Evolutionary conservation across 2,797 vertebrate genomes (phyloP), one percentile per base, ranked within the genome.

Genomic region (Spondyliosoma cantharus): DNA sequence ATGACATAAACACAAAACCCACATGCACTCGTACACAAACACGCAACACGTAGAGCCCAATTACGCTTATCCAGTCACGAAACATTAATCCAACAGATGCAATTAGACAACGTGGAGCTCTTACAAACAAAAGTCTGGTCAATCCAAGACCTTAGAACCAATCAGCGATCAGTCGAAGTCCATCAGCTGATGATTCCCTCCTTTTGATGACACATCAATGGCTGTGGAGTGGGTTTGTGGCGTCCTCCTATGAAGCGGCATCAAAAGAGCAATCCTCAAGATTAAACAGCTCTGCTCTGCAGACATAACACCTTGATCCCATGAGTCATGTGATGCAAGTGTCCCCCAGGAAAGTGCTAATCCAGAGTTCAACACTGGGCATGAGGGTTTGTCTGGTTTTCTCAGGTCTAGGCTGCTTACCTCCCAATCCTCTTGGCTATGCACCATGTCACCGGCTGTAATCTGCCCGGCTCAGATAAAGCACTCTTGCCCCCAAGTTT

Each of bases 371-470:
- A 84, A 80, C 82, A 83, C 68, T 74, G 90, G 86, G 78, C 90
- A 89, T 90, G 80, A 89, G 88, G 88, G 86, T 82, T 90, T 91
- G 94, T 95, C 94, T 95, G 95, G 92, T 86, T 89, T 81, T 81
- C 83, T 94, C 68, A 85, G 92, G 93, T 93, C 88, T 93, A 90
- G 90, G 88, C 93, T 91, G 89, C 89, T 95, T 94, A 94, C 81
- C 90, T 91, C 78, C 42, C 92, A 95, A 95, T 95, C 95, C 94
- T 94, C 91, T 94, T 95, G 91, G 85, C 87, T 65, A 74, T 81
- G 73, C 56, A 79, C 84, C 46, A 76, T 92, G 90, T 86, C 79
- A 89, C 77, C 87, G 69, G 53, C 87, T 89, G 75, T 94, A 94
- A 95, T 94, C 93, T 91, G 87, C 85, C 87, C 32, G 27, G 85